phyloP scores from a whole-genome alignment of 2,888 invertebrate genomes.

The Germaria angustata region DNA sequence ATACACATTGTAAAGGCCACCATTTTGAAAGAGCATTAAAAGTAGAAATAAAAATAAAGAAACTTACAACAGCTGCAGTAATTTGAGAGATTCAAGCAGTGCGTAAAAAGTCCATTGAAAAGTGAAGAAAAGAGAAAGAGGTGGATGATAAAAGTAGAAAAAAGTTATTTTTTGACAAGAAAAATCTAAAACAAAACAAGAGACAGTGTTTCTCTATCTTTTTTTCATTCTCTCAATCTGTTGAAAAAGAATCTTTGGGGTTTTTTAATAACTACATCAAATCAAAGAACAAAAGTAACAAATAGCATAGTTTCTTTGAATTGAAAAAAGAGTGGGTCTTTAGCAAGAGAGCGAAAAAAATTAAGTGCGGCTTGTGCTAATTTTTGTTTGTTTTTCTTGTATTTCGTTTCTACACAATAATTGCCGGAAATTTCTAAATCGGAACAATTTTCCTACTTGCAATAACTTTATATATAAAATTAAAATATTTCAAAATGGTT shows the following conservation, averaged over 20 bases:
- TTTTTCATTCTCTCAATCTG: neutral
- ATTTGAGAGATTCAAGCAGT: slow-evolving; percentile 45
- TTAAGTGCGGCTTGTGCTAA: slow-evolving; percentile 18
- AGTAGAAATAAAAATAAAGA: slow-evolving; percentile 47
- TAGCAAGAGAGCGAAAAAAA: neutral
- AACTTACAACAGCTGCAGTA: slow-evolving; percentile 67
- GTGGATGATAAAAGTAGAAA: slow-evolving; percentile 19
- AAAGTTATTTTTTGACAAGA: slow-evolving; percentile 5
- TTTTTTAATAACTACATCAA: neutral
- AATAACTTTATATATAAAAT: neutral
- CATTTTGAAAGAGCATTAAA: slow-evolving; percentile 65
- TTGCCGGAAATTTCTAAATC: slow-evolving; percentile 22
- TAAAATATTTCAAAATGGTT: slow-evolving; percentile 81
- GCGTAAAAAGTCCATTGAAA: slow-evolving; percentile 45
- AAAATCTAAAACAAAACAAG: slow-evolving; percentile 7
- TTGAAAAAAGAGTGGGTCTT: too few relatives aligned
- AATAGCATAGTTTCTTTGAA: too few relatives aligned
- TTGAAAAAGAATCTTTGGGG: neutral
- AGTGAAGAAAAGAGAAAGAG: neutral
- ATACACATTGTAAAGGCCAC: slow-evolving; percentile 38
- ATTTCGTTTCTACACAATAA: neutral
- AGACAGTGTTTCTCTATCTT: neutral
- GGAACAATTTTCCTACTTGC: neutral
- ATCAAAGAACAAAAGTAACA: too few relatives aligned
- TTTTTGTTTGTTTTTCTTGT: slow-evolving; percentile 15